These are phyloP conservation scores for Cremastobaeus sp. DNA, from an alignment of 2,888 invertebrate genomes.

Conservation along the genomic window DNA sequence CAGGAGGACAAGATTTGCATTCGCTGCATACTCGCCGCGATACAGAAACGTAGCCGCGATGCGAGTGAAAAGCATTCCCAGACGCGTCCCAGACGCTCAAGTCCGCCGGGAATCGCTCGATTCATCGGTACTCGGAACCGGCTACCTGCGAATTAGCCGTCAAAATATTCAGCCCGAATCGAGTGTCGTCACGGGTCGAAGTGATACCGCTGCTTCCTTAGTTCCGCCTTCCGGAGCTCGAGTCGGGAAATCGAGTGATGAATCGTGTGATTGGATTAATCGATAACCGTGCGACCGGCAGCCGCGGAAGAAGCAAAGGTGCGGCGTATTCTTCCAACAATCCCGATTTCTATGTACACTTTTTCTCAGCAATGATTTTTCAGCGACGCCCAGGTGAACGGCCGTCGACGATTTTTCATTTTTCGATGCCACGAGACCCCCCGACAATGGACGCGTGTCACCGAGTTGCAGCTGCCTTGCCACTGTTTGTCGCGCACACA, in stretches of 20 bases:
- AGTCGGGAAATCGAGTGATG: slow-evolving; percentile 36
- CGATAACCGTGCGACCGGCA: slow-evolving; percentile 29
- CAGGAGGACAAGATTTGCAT: too few species aligned
- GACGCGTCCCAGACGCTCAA: slow-evolving; percentile 54
- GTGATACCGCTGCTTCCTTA: too few species aligned
- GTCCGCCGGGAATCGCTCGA: slow-evolving; percentile 25
- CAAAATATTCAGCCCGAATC: slow-evolving; percentile 32
- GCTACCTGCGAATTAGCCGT: slow-evolving; percentile 55
- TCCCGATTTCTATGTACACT: slow-evolving; percentile 46
- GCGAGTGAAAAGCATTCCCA: slow-evolving; percentile 36
- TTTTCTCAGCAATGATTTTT: slow-evolving; percentile 62
- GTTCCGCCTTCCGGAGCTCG: too few species aligned
- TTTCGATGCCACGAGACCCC: slow-evolving; percentile 75
- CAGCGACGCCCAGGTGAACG: slow-evolving; percentile 73
- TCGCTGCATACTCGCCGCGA: too few species aligned
- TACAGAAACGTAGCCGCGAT: slow-evolving; percentile 7
- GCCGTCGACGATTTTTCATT: slow-evolving; percentile 76
- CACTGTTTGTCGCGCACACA: slow-evolving; percentile 75
- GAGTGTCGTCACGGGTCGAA: too few species aligned
- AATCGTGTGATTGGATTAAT: slow-evolving; percentile 45
- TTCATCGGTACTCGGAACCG: slow-evolving; percentile 47
- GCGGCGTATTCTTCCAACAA: slow-evolving; percentile 48
- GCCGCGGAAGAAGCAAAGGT: slow-evolving; percentile 32
- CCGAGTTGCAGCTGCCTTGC: slow-evolving; percentile 74
- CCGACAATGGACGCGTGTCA: slow-evolving; percentile 78